Evolutionary conservation across 2,113 vertebrate genomes (phyloP), one percentile per base, ranked within the genome.

Genomic region (Phaethornis superciliosus): DNA sequence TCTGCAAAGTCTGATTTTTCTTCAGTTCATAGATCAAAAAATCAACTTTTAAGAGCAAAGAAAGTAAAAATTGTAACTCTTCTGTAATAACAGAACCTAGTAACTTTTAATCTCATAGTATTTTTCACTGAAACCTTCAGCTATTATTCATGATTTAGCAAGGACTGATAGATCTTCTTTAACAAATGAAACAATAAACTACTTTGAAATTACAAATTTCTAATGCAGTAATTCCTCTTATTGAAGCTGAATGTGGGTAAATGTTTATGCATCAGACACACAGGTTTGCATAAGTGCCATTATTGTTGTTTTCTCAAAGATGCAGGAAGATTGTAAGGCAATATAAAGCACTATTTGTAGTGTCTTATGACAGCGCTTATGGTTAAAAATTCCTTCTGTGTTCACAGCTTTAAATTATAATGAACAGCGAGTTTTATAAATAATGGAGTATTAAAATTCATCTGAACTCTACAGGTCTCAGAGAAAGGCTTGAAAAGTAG

Each of bases 351-450:
- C 6, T 64, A 44, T 79, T 22, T 76, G 37, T 19, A 55, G 67
- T 59, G 19, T 65, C 51, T 81, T 84, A 76, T 54, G 40, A 81
- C 22, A 58, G n/a, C 32, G 28, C 54, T 49, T 40, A 65, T 62
- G 47, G 35, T 78, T 94, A 92, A 94, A 77, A 76, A 94, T 76
- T 91, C 75, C 49, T 67, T 94, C 82, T 92, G 74, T 94, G 35
- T 65, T 94, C 75, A 69, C 22, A 51, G 67, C 26, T 92, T 87
- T 81, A 76, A 85, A 85, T 67, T 62, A 71, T 54, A 90, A 94
- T 69, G 69, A 87, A 75, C 11, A 72, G 65, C 44, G 65, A 64
- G 69, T 59, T 92, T 74, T 79, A 88, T 70, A 37, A 40, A 84
- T 88, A 86, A 85, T 81, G 49, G 19, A 76, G 40, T 33, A 82